Base-by-base conservation (phyloP, 2,113 vertebrate species). In the Laticauda colubrina region DNA sequence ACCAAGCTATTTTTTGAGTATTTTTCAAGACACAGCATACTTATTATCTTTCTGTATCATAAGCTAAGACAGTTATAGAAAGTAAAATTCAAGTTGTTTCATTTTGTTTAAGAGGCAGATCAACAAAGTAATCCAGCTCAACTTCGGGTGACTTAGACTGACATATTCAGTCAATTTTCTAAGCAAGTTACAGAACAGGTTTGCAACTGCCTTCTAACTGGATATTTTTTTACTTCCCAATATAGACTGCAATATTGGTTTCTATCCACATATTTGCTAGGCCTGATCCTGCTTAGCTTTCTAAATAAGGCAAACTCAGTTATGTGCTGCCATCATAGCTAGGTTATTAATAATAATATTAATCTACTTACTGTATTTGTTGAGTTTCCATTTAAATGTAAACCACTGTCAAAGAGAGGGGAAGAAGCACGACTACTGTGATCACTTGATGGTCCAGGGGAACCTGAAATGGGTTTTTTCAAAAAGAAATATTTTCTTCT, bases 361-460 rank as follows among this genome's bases (percentile, higher is more conserved):
- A 0, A 39, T 59, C 92, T 93, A n/a, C 98, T 96, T 98, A 99
- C 99, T 10, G 98, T 98, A 97, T 98, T 98, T 90, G 96, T 97
- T 93, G 98, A 97, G 95, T 98, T 98, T 95, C 98, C 98, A 95
- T 98, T 99, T 95, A 99, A 98, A 97, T 99, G 98, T 95, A 99
- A 97, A 89, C 98, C 98, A 88, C 99, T 99, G 98, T 99, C 98
- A 95, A 99, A 99, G 45, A 99, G 98, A 64, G 98, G 99, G 0
- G 98, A 99, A 20, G 98, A 98, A 43, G 98, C 96, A 90, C 98
- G 96, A 90, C 98, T 99, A 96, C 98, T 98, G 81, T 98, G 98
- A 97, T 98, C 98, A 93, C 97, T 98, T 92, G 98, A 97, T 21
- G 97, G 98, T 95, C 98, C 98, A 2, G 98, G 98, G 93, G 98